Evolutionary conservation across 2,888 invertebrate genomes (phyloP).

Genomic region (Acrobasis consociella): DNA sequence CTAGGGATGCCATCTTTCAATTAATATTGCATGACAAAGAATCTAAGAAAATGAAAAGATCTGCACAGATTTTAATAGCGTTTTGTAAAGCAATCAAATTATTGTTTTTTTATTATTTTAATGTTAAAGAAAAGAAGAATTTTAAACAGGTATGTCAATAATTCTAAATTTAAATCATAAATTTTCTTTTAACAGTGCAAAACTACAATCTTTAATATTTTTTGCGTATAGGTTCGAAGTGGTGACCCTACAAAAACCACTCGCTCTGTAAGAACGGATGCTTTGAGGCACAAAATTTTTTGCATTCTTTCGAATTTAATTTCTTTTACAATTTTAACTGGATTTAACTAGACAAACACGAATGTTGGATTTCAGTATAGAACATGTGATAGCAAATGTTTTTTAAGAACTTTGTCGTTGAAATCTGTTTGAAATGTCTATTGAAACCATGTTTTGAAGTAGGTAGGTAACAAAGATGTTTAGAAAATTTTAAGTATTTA

Average conservation of each 20-base stretch:
- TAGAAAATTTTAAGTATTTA: slow-evolving; percentile 51
- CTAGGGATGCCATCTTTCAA: slow-evolving; percentile 26
- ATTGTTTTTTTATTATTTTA: background rate
- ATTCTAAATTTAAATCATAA: background rate
- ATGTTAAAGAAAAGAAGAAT: no score
- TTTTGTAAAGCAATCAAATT: background rate
- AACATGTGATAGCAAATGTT: no score
- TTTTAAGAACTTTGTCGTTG: no score
- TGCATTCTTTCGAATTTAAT: slow-evolving; percentile 19
- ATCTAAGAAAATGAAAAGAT: background rate
- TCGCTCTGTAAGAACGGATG: slow-evolving; percentile 4
- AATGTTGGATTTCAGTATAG: slow-evolving; percentile 16
- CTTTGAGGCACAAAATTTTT: slow-evolving; percentile 16
- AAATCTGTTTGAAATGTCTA: no score
- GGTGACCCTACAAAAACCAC: background rate
- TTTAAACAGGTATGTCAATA: no score
- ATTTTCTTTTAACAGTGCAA: background rate
- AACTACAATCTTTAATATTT: background rate
- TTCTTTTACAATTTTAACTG: slow-evolving; percentile 15
- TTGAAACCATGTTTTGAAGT: no score
- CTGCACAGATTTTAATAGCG: background rate
- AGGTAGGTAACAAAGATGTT: no score
- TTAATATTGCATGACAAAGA: slow-evolving; percentile 6
- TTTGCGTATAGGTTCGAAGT: background rate
- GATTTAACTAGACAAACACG: slow-evolving; percentile 20